Percentiles rank a stretch among this genome's conserved stretches.
These are phyloP conservation scores for Mycogona germanica DNA, from an alignment of 2,888 invertebrate species.

Conservation along the genomic window DNA sequence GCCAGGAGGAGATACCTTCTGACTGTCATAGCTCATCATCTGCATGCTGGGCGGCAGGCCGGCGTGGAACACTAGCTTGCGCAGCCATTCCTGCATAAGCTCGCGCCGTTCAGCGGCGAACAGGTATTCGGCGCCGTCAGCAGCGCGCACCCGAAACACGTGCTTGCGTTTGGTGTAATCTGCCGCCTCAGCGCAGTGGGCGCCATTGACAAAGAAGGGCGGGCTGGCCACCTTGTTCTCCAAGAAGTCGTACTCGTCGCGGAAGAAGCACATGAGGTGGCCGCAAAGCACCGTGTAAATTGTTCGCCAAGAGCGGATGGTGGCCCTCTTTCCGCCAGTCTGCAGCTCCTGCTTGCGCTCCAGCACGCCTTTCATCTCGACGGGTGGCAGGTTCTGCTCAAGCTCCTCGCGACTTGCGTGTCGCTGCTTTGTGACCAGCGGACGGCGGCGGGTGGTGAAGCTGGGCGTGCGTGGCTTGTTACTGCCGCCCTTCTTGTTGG, in stretches of 20 bases:
- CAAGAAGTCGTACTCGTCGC: constrained; percentile 81
- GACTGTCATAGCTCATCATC: constrained; percentile 59
- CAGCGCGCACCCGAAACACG: constrained; percentile 72
- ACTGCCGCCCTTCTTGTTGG: neutral
- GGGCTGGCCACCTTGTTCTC: constrained; percentile 78
- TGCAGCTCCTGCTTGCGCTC: constrained; percentile 93
- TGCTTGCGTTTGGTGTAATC: constrained; percentile 94
- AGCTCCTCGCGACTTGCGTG: neutral
- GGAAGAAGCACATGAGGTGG: constrained; percentile 94
- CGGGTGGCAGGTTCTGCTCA: constrained; percentile 52
- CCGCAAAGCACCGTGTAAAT: constrained; percentile 94
- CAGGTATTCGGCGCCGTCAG: constrained; percentile 86
- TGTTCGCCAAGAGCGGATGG: constrained; percentile 89
- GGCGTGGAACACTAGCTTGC: constrained; percentile 88
- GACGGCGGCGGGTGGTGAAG: constrained; percentile 81
- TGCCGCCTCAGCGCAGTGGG: constrained; percentile 69
- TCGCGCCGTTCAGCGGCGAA: constrained; percentile 62
- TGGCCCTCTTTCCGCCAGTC: constrained; percentile 84
- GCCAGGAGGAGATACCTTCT: neutral
- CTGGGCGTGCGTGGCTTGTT: constrained; percentile 53
- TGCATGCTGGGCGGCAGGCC: constrained; percentile 78
- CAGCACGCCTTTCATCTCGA: constrained; percentile 78
- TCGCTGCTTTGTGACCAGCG: constrained; percentile 62
- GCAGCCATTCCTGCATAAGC: constrained; percentile 78
- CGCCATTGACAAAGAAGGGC: constrained; percentile 60